A percentile compares a stretch with the other conserved stretches of the same genome.
These are phyloP conservation scores for Rallus limicola DNA, from an alignment of 2,113 vertebrate genomes.

Conservation along the genomic window DNA sequence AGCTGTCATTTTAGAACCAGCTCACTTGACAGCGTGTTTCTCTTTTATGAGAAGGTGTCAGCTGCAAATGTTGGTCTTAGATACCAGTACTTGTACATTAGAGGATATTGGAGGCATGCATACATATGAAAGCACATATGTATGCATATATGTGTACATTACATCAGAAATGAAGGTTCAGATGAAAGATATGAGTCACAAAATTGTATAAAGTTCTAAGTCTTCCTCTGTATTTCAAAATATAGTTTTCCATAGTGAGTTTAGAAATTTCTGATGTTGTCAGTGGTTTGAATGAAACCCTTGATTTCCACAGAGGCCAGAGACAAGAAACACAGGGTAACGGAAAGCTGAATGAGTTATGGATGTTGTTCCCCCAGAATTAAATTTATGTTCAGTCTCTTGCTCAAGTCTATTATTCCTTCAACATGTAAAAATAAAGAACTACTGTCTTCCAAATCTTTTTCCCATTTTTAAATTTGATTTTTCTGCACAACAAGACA, in stretches of 20 bases:
- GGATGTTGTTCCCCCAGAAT: background rate
- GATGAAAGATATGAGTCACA: background rate
- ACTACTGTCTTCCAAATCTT: background rate
- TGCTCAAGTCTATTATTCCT: background rate
- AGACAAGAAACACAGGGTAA: background rate
- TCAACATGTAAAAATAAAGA: slow-evolving; percentile 20
- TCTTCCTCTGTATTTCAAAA: background rate
- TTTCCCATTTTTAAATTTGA: background rate
- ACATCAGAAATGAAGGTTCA: background rate
- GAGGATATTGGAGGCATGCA: background rate
- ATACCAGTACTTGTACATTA: slow-evolving; percentile 2
- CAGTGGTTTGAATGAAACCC: slow-evolving; percentile 56
- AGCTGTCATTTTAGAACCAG: slow-evolving; percentile 10
- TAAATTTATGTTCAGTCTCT: slow-evolving; percentile 20
- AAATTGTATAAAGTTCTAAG: background rate
- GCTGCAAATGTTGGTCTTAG: slow-evolving; percentile 21
- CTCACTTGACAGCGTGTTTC: slow-evolving; percentile 18
- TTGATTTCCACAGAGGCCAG: slow-evolving; percentile 25
- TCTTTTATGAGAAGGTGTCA: slow-evolving; percentile 42
- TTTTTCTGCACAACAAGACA: background rate
- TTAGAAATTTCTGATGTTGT: slow-evolving; percentile 24
- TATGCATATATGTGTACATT: too few species aligned
- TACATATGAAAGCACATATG: accelerated
- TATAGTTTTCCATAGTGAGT: slow-evolving; percentile 14
- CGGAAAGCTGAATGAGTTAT: background rate